Base-by-base conservation (phyloP, 2,888 invertebrate species). In the Leucophenga montana region DNA sequence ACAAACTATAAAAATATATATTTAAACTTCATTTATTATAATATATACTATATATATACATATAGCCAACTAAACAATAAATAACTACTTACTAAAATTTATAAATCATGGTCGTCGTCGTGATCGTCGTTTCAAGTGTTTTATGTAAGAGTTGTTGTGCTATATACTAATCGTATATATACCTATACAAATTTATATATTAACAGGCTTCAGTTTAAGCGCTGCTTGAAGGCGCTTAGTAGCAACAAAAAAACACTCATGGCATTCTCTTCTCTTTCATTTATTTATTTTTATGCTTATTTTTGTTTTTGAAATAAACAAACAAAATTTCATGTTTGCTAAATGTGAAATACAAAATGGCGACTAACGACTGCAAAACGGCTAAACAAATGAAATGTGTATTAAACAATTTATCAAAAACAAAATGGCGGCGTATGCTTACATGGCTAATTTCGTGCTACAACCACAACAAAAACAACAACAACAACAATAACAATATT, bases 361-460 rank as follows among this genome's bases (percentile, higher is more conserved):
- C 76, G 71, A 67, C 53, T 71, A 68, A 76, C 71, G 73, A 73
- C 72, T 70, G 64, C 77, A 76, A 78, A 80, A 77, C 83, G 85
- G 85, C 84, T 77, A 68, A 83, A 85, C 84, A 85, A 85, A 84
- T 85, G 79, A 67, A 59, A 59, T 39, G 59, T 22, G n/a, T 54
- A 66, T 16, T 46, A 44, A 64, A 64, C 64, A 31, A 46, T 46
- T 57, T n/a, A 54, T 33, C 4, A 54, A 50, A 59, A 66, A 67
- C 20, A 65, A 65, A 18, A 71, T 65, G 76, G 76, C 78, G 80
- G 75, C 80, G 75, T 77, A 78, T 78, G 76, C 82, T 79, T 81
- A 85, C 84, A 84, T 84, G 85, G 83, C 79, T 85, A 83, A 81
- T 84, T 84, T 77, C 80, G 84, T 76, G 72, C 72, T 73, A 48